A percentile compares a stretch with the other conserved stretches of the same genome.
Evolutionary conservation across 2,888 invertebrate species (phyloP).

Genomic region (Dorcus parallelipipedus): DNA sequence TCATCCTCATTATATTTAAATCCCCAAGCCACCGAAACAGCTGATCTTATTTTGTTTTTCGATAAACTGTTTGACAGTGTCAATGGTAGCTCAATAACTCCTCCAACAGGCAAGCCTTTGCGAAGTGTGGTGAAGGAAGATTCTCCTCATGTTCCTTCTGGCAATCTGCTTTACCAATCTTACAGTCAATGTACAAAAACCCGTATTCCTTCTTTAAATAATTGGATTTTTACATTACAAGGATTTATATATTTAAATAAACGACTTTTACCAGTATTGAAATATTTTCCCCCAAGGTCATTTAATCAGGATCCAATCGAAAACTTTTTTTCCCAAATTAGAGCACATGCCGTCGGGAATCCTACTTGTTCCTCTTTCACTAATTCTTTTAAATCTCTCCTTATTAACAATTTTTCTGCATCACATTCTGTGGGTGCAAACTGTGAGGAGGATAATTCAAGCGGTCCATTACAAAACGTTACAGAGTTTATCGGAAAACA

Average conservation of each 20-base stretch:
- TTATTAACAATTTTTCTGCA: too few relatives aligned
- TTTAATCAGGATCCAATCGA: constrained; percentile 7
- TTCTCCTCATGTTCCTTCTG: neutral
- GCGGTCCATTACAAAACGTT: too few relatives aligned
- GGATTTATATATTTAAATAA: neutral
- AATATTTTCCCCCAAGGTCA: constrained; percentile 1
- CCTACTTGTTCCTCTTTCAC: neutral
- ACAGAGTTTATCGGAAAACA: too few relatives aligned
- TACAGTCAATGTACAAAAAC: neutral
- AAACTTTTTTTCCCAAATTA: constrained; percentile 5
- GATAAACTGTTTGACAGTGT: constrained; percentile 8
- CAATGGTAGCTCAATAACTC: neutral
- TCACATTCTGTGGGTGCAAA: too few relatives aligned
- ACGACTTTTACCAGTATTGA: neutral
- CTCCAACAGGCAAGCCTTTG: neutral
- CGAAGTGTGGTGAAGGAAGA: neutral
- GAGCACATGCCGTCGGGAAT: neutral
- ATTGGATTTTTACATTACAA: constrained; percentile 6
- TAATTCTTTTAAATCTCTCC: too few relatives aligned
- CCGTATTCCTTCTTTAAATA: neutral
- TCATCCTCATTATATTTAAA: too few relatives aligned
- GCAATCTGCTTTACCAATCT: neutral
- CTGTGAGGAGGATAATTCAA: too few relatives aligned
- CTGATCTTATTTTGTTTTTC: neutral
- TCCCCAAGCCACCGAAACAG: neutral